Percentiles rank a stretch among this genome's conserved stretches.
These are phyloP conservation scores for Tychaedon coryphoeus DNA, from an alignment of 2,113 vertebrate genomes.

Conservation along the genomic window DNA sequence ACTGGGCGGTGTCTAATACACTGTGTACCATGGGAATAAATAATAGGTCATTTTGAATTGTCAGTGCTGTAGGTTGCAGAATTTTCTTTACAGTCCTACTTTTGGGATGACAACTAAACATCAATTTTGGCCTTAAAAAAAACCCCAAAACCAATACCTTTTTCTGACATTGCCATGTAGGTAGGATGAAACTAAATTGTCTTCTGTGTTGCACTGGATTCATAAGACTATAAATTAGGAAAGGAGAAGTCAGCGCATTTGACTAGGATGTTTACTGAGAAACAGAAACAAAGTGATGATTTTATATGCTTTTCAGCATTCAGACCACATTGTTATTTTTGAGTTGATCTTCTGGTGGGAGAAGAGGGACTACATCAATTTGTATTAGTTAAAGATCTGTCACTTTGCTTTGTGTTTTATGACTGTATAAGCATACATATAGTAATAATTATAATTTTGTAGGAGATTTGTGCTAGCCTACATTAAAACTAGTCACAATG, in stretches of 20 bases:
- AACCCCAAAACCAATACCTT: fast-evolving
- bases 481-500: neutral
- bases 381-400: slow-evolving; percentile 19
- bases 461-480: neutral
- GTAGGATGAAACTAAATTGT: neutral
- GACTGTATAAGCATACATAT: neutral
- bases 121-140: neutral
- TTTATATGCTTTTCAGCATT: neutral
- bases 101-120: neutral
- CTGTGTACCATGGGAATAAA: neutral
- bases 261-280: neutral
- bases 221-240: neutral
- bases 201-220: neutral
- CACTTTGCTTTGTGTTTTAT: slow-evolving; percentile 25
- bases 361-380: neutral
- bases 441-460: slow-evolving; percentile 21
- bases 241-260: neutral
- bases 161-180: neutral
- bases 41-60: neutral
- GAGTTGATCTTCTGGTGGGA: neutral
- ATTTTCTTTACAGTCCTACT: neutral
- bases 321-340: neutral
- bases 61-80: neutral
- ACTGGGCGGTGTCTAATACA: neutral
- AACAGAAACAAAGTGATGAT: neutral